These are phyloP conservation scores for Anthrax anthrax DNA, from an alignment of 2,888 invertebrate species.

Conservation along the genomic window DNA sequence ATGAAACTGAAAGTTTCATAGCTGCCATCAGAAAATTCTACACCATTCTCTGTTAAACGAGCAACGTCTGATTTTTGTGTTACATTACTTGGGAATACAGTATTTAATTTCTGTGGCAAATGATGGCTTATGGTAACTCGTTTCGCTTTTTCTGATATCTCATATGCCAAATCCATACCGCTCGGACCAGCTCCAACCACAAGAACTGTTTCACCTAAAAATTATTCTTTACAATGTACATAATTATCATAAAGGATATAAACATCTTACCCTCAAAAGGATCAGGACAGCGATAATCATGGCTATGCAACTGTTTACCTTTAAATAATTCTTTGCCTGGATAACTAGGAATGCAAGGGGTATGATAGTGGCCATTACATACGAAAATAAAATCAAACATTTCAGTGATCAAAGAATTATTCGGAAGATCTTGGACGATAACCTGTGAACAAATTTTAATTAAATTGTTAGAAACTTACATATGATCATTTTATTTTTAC, in stretches of 20 bases:
- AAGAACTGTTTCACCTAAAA: constrained; percentile 46
- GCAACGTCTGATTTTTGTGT: constrained; percentile 48
- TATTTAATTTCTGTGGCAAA: constrained; percentile 43
- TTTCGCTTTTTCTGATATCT: constrained; percentile 47
- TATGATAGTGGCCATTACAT: constrained; percentile 77
- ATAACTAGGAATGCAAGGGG: constrained; percentile 56
- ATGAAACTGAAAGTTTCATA: constrained; percentile 49
- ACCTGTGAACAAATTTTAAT: too few species aligned
- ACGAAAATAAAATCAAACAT: constrained; percentile 65
- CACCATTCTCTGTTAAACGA: constrained; percentile 38
- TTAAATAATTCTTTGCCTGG: constrained; percentile 49
- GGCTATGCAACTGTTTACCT: constrained; percentile 55
- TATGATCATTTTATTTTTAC: too few species aligned
- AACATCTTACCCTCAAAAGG: constrained; percentile 41
- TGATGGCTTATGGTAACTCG: constrained; percentile 59
- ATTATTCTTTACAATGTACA: too few species aligned
- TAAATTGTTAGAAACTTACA: too few species aligned
- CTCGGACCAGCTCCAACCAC: constrained; percentile 81
- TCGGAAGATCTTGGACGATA: constrained; percentile 20
- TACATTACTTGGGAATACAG: constrained; percentile 52
- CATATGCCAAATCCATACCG: constrained; percentile 62
- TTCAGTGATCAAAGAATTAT: constrained; percentile 34
- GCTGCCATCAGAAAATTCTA: constrained; percentile 50
- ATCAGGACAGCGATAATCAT: constrained; percentile 65
- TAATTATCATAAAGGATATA: not conserved